These are phyloP conservation scores for Mamestra configurata DNA, from an alignment of 1,140 invertebrate species.

Conservation along the genomic window DNA sequence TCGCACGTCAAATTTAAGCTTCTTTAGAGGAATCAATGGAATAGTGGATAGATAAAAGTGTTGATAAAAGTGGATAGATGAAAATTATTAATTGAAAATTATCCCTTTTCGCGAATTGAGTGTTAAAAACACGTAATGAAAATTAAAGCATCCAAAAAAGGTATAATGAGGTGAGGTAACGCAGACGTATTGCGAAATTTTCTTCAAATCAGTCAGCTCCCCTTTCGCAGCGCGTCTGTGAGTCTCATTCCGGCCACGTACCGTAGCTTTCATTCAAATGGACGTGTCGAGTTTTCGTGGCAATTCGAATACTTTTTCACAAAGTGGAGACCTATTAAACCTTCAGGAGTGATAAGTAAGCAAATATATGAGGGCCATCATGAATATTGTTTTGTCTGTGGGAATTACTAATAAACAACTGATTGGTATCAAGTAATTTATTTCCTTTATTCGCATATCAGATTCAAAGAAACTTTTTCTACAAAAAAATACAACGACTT, in stretches of 20 bases:
- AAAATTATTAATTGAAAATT: too few relatives aligned
- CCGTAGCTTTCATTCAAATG: slow-evolving; percentile 68
- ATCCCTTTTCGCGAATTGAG: too few relatives aligned
- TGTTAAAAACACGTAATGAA: background rate
- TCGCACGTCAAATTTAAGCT: too few relatives aligned
- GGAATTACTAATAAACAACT: background rate
- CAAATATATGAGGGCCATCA: slow-evolving; percentile 27
- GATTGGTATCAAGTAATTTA: background rate
- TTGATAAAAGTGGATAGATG: too few relatives aligned
- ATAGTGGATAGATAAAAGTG: too few relatives aligned
- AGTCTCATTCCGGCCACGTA: slow-evolving; percentile 66
- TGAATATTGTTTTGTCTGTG: background rate
- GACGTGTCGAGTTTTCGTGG: slow-evolving; percentile 61
- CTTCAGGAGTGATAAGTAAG: slow-evolving; percentile 40
- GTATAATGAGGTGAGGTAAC: slow-evolving; percentile 22
- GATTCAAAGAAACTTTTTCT: too few relatives aligned
- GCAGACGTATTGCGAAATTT: slow-evolving; percentile 37
- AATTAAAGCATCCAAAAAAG: slow-evolving; percentile 21
- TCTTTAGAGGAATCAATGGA: too few relatives aligned
- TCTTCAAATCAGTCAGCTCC: slow-evolving; percentile 62
- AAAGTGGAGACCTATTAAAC: slow-evolving; percentile 50
- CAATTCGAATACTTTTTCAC: slow-evolving; percentile 58
- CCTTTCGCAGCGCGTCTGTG: slow-evolving; percentile 53
- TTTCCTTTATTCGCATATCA: too few relatives aligned
- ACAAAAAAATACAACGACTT: too few relatives aligned